Base-by-base conservation (phyloP, 2,888 invertebrate genomes). In the Morinoia aosen region DNA sequence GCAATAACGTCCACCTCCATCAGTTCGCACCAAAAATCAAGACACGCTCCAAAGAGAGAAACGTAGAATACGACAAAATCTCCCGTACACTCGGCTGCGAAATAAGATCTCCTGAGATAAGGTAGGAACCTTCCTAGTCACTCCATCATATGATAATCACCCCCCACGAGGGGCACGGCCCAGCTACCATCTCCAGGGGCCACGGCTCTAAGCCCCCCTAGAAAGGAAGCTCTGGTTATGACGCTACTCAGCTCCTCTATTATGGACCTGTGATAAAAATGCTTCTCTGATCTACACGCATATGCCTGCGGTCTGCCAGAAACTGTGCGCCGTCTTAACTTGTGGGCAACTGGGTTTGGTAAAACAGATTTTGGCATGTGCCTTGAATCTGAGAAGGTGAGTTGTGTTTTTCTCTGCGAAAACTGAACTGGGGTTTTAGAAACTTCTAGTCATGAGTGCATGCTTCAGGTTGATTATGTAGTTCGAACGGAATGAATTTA, bases 171-270 rank as follows among this genome's bases (percentile, higher is more conserved):
- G 76, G 25, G 25, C 33, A 0, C 25, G 76, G 33, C 25, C 25
- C 25, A 33, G 33, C 76, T 2, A 76, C 25, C 76, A 25, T 76
- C 76, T 33, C 33, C 76, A 76, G 33, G 25, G 76, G 10, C 25
- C 76, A 76, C 2, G 76, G 76, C 76, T 33, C 76, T 76, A 76
- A 76, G 76, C 19, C 33, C 76, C 12, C 33, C 76, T 76, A 76
- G 76, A 76, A 76, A 76, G 76, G 76, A 76, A 76, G 33, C 25
- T 76, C 76, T 33, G 76, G 76, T 76, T 76, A 76, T 76, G 76
- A 76, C 25, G 76, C 76, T 76, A 76, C 76, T 76, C 76, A 76
- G 76, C 76, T 16, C 76, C 76, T 76, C 76, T 76, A 76, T 76
- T 76, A 76, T 76, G 76, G 76, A 33, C 76, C 76, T 12, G 76